A percentile compares a stretch with the other conserved stretches of the same genome.
These are phyloP conservation scores for Trichacis sp. DNA, from an alignment of 2,888 invertebrate genomes.

Conservation along the genomic window DNA sequence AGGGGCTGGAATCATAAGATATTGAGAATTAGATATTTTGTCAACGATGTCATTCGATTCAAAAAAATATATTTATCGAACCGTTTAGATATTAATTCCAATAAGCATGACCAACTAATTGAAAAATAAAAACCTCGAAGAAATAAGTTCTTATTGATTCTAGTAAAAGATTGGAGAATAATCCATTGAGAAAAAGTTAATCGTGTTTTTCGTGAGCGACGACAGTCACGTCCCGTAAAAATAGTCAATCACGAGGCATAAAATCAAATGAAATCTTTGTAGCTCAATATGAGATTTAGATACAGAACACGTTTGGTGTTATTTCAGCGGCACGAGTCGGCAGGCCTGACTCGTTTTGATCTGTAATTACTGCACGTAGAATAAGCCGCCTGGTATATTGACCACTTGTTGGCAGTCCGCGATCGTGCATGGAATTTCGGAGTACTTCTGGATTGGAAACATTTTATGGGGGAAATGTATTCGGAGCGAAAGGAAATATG, in stretches of 20 bases:
- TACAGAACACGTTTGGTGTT: conserved; percentile 47
- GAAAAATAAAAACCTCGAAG: no score
- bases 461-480: conserved; percentile 36
- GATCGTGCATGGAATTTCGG: conserved; percentile 61
- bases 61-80: no score
- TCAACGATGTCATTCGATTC: no score
- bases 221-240: conserved; percentile 24
- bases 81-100: no score
- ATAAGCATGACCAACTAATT: no score
- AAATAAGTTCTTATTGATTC: no score
- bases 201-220: conserved; percentile 24
- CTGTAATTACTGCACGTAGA: conserved; percentile 64
- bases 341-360: conserved; percentile 56
- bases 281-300: conserved; percentile 44
- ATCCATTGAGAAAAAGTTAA: conserved; percentile 42
- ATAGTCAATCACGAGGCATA: conserved; percentile 35
- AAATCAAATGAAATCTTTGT: conserved; percentile 26
- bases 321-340: conserved; percentile 41
- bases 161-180: no score
- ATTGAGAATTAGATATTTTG: no score
- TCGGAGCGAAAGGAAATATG: conserved; percentile 15
- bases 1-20: no score
- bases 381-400: conserved; percentile 61
- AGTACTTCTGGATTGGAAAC: conserved; percentile 48
- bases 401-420: conserved; percentile 63